These are phyloP conservation scores for Aldabrachelys gigantea DNA, from an alignment of 2,113 vertebrate genomes.

Conservation along the genomic window DNA sequence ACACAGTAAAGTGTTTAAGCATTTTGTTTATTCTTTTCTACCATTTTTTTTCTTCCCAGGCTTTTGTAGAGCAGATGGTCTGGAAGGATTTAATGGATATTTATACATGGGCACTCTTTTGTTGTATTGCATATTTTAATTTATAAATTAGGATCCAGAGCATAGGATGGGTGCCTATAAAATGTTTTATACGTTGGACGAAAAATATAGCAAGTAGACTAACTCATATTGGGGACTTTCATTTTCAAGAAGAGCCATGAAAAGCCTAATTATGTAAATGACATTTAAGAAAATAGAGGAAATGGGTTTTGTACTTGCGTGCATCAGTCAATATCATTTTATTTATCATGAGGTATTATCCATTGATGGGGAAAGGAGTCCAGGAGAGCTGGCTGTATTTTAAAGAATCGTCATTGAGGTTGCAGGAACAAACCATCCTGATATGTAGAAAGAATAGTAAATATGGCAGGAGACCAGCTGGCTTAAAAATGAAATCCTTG, in stretches of 20 bases:
- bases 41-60: background rate
- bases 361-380: background rate
- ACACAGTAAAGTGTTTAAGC: background rate
- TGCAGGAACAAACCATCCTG: too few relatives aligned
- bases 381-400: too few relatives aligned
- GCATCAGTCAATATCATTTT: background rate
- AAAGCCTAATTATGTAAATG: background rate
- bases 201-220: rapidly evolving
- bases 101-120: background rate
- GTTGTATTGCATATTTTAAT: background rate
- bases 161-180: background rate
- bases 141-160: background rate
- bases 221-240: background rate
- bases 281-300: background rate
- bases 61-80: background rate
- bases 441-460: too few relatives aligned
- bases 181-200: background rate
- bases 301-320: background rate
- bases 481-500: too few relatives aligned
- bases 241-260: background rate
- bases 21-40: background rate
- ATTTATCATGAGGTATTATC: rapidly evolving
- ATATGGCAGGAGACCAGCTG: too few relatives aligned
- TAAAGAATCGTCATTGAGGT: too few relatives aligned
- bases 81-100: background rate